Conservation (phyloP, 1,140 invertebrate genomes). For the Drosophila athabasca region DNA sequence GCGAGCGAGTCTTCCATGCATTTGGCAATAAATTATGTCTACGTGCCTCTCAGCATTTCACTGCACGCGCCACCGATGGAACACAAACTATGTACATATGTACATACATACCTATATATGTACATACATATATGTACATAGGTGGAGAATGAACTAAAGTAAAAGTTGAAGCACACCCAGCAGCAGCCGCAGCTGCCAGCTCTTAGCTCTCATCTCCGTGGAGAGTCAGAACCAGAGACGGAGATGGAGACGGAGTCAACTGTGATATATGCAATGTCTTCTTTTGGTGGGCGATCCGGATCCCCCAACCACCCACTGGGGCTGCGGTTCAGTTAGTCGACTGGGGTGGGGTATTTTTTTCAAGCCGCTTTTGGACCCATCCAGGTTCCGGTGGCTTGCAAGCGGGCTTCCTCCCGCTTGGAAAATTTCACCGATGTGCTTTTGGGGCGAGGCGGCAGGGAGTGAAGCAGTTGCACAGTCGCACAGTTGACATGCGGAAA, state of each 20-base stretch:
- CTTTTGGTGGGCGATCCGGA: background rate
- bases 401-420: conserved; percentile 5
- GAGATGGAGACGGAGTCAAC: too few species aligned
- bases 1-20: conserved; percentile 46
- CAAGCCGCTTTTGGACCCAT: background rate
- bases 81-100: background rate
- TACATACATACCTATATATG: too few species aligned
- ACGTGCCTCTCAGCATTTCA: conserved; percentile 58
- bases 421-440: conserved; percentile 40
- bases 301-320: background rate
- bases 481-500: conserved; percentile 58
- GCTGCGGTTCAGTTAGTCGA: conserved; percentile 40
- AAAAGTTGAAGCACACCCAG: conserved; percentile 26
- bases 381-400: conserved; percentile 35
- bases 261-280: too few species aligned
- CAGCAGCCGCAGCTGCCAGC: conserved; percentile 11
- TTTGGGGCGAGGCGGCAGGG: too few species aligned
- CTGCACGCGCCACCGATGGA: conserved; percentile 33
- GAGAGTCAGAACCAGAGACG: too few species aligned
- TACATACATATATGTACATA: too few species aligned
- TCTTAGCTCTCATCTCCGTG: conserved; percentile 28
- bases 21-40: conserved; percentile 65
- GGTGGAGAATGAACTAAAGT: conserved; percentile 18
- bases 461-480: conserved; percentile 14
- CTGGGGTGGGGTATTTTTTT: conserved; percentile 40